These are phyloP conservation scores for Cossypha polioptera DNA, from an alignment of 2,797 vertebrate genomes.

Conservation along the genomic window DNA sequence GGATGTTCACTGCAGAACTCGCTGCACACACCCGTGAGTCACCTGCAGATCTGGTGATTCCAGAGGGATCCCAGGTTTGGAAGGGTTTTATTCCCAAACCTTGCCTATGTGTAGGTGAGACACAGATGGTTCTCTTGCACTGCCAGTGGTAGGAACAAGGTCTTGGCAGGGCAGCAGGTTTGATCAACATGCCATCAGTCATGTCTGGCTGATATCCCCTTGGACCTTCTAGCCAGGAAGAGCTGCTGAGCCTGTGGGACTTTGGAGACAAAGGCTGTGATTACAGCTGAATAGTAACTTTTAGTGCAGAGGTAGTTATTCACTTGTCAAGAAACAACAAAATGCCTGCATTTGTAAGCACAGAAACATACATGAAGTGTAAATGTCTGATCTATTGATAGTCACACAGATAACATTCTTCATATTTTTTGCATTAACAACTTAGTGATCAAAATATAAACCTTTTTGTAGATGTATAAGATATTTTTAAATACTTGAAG, in stretches of 20 bases:
- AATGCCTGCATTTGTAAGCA: not conserved
- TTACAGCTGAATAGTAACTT: not conserved
- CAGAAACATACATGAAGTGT: not conserved
- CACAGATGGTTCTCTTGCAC: not conserved
- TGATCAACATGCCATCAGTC: not conserved
- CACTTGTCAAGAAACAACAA: not conserved
- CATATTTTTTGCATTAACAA: not conserved
- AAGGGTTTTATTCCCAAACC: not conserved
- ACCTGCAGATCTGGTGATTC: not conserved
- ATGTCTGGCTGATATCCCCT: not conserved
- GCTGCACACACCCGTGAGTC: not conserved
- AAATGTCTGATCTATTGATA: not conserved
- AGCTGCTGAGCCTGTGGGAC: not conserved
- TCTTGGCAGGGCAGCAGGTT: not conserved
- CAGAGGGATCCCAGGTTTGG: not conserved
- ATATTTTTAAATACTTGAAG: not conserved
- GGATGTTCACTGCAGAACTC: not conserved
- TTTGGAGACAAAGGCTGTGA: not conserved
- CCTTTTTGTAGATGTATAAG: not conserved
- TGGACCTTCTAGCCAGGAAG: not conserved
- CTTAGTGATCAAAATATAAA: not conserved
- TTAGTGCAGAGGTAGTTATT: not conserved
- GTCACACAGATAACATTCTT: not conserved
- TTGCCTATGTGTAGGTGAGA: rapidly evolving
- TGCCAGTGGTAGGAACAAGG: not conserved